A percentile compares a stretch with the other conserved stretches of the same genome.
phyloP scores from a whole-genome alignment of 2,888 invertebrate genomes.

The Cybosia mesomella region DNA sequence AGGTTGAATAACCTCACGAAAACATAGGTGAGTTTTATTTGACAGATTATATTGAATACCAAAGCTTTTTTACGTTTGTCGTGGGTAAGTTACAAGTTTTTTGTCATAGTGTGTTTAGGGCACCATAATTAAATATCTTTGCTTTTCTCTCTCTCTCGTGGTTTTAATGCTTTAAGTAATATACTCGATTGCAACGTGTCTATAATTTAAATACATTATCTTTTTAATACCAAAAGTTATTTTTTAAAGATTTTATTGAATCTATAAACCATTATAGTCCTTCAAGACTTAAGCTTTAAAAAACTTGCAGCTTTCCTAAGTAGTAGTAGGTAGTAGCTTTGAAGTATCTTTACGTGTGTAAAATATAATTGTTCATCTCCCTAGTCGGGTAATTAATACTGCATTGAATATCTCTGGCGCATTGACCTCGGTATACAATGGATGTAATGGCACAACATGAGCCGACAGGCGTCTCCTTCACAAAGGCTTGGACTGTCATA shows the following conservation, averaged over 20 bases:
- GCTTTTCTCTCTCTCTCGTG: too few relatives aligned
- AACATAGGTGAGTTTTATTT: too few relatives aligned
- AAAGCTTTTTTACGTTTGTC: too few relatives aligned
- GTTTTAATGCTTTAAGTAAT: too few relatives aligned
- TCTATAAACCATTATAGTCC: not conserved
- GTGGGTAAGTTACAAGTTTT: too few relatives aligned
- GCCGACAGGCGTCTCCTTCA: conserved; percentile 63
- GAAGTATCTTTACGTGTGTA: conserved; percentile 11
- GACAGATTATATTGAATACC: too few relatives aligned
- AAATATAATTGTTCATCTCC: conserved; percentile 32
- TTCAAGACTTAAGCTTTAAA: not conserved
- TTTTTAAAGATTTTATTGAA: not conserved
- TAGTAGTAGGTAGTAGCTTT: not conserved
- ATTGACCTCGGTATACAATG: conserved; percentile 70
- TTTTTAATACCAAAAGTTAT: not conserved
- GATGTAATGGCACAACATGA: conserved; percentile 64
- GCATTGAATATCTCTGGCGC: conserved; percentile 55
- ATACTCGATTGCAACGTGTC: too few relatives aligned
- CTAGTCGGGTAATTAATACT: conserved; percentile 57
- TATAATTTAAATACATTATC: not conserved
- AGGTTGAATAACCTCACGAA: too few relatives aligned
- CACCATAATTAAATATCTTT: too few relatives aligned
- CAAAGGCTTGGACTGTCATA: conserved; percentile 70
- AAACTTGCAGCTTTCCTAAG: not conserved
- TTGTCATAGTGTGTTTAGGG: too few relatives aligned